Base-by-base conservation (phyloP, 2,888 invertebrate genomes). In the Crematogaster levior region DNA sequence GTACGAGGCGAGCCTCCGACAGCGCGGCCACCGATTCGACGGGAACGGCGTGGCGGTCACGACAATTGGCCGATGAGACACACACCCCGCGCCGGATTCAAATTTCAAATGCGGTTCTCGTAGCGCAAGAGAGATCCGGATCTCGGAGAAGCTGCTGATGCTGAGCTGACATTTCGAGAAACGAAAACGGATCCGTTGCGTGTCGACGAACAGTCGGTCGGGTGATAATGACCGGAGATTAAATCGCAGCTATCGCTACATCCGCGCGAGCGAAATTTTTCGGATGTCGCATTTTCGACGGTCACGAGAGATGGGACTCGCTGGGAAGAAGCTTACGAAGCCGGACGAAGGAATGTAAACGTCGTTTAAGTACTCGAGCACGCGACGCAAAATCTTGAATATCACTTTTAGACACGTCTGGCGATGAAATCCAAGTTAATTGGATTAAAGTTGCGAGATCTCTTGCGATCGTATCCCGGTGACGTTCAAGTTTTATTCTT, bases 1-100 rank as follows among this genome's bases (percentile, higher is more conserved):
- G 37, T 10, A 21, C 27, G 9, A 63, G 83, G 15, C 89, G 88
- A 88, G 89, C 89, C 89, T 40, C 88, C 86, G 61, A 27, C 9
- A n/a, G 1, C 15, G 43, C 7, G 46, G 15, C 12, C 40, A 12
- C 18, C 21, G 21, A 83, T 83, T 84, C 43, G 77, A 37, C n/a
- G 53, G 0, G 12, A 21, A 2, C 37, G 34, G 18, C 46, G 24
- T 9, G 46, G 4, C 24, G 21, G 9, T 1, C 34, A 18, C 1
- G 30, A 18, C 40, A 3, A 68, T 58, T 66, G 34, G 56, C 9
- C 63, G 40, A 34, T 15, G 21, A 37, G 72, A 72, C 53, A 40
- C 86, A 75, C 75, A 77, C 77, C 30, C 72, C 34, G 66, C 63
- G 56, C 10, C 48, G 43, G 40, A 51, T 65, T 53, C 27, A 48